Evolutionary conservation across 2,113 vertebrate species (phyloP).

Genomic region (Chaenocephalus aceratus): DNA sequence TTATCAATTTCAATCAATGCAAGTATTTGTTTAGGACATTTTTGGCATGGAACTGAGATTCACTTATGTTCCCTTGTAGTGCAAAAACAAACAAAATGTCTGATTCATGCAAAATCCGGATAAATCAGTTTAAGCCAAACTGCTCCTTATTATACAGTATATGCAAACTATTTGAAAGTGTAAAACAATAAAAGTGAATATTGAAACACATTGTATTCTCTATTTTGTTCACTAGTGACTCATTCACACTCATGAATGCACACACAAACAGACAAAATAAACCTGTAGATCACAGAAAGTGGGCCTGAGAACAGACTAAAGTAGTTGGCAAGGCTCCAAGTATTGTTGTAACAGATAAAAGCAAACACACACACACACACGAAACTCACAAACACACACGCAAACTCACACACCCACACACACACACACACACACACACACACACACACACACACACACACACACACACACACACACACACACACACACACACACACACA

Average conservation of each 20-base stretch:
- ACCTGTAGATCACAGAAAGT: constrained; percentile 10
- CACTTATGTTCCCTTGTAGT: constrained; percentile 1
- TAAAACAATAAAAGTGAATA: background rate
- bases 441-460: constrained; percentile 3
- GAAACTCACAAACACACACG: too few species aligned
- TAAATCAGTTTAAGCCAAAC: background rate
- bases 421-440: too few species aligned
- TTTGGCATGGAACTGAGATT: background rate
- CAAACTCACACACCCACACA: too few species aligned
- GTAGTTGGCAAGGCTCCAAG: constrained; percentile 34
- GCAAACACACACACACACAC: constrained; percentile 12
- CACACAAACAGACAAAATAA: background rate
- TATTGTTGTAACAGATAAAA: constrained; percentile 30
- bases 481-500: too few species aligned
- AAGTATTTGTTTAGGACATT: constrained; percentile 3
- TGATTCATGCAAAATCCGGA: background rate
- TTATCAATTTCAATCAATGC: background rate
- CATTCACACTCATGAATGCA: background rate
- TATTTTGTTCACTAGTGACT: background rate
- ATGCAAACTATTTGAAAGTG: background rate
- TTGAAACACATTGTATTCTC: background rate
- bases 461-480: too few species aligned
- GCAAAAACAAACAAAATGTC: background rate
- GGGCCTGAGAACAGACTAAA: constrained; percentile 29
- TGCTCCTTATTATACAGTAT: background rate